phyloP scores from a whole-genome alignment of 2,888 invertebrate species.

The Dryococelus australis region DNA sequence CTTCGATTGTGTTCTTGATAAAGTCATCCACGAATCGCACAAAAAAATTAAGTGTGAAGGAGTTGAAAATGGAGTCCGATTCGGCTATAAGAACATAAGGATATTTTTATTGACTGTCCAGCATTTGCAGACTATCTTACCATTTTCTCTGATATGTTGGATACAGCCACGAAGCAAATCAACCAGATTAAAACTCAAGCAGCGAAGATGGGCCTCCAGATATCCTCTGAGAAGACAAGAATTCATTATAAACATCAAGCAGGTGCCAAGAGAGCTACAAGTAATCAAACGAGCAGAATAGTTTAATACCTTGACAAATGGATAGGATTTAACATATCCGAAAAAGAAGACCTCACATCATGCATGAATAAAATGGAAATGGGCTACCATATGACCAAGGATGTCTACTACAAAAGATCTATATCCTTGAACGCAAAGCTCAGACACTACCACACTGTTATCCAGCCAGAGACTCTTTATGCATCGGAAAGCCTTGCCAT shows the following conservation, averaged over 20 bases:
- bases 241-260: too few species aligned
- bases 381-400: conserved; percentile 4
- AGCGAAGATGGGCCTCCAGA: too few species aligned
- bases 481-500: too few species aligned
- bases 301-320: neutral
- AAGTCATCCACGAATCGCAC: conserved; percentile 9
- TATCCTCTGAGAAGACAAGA: too few species aligned
- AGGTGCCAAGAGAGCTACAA: too few species aligned
- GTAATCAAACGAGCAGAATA: too few species aligned
- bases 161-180: conserved; percentile 20
- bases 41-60: neutral
- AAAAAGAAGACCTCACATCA: conserved; percentile 21
- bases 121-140: conserved; percentile 29
- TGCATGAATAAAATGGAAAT: conserved; percentile 19
- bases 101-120: conserved; percentile 44
- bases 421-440: conserved; percentile 19
- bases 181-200: too few species aligned
- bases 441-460: conserved; percentile 22
- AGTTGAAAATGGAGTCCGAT: conserved; percentile 28
- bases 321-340: conserved; percentile 18
- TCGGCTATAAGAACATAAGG: conserved; percentile 19
- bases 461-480: neutral
- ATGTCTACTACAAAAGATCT: conserved; percentile 28
- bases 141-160: conserved; percentile 3
- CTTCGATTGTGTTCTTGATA: neutral